Percentiles rank a stretch among this genome's conserved stretches.
phyloP scores from a whole-genome alignment of 1,140 invertebrate genomes.

The Periplaneta americana region DNA sequence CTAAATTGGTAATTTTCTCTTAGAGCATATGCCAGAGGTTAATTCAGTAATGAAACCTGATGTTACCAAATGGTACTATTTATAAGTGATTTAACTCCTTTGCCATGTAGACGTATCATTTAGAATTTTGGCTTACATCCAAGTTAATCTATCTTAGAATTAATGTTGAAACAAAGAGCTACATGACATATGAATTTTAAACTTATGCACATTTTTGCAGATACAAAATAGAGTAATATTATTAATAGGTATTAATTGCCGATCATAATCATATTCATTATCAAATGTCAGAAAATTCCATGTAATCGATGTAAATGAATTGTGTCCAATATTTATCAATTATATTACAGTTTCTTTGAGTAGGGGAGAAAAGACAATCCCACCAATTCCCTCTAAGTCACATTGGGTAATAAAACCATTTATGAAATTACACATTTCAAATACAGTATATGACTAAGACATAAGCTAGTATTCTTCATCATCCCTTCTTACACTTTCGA shows the following conservation, averaged over 20 bases:
- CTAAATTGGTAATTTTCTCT: not conserved
- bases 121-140: not conserved
- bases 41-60: not conserved
- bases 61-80: not conserved
- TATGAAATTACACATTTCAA: too few relatives aligned
- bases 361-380: not conserved
- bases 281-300: not conserved
- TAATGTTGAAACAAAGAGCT: not conserved
- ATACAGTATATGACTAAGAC: too few relatives aligned
- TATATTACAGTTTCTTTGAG: not conserved
- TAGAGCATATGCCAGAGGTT: not conserved
- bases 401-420: not conserved
- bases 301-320: not conserved
- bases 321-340: not conserved
- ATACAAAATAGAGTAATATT: not conserved
- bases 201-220: not conserved
- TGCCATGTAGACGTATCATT: not conserved
- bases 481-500: too few relatives aligned
- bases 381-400: not conserved
- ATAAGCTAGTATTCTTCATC: too few relatives aligned
- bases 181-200: not conserved
- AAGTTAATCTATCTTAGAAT: not conserved
- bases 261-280: not conserved
- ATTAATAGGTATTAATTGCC: not conserved
- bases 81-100: not conserved